Base-by-base conservation (phyloP, 2,113 vertebrate species). In the Brachypteracias leptosomus region DNA sequence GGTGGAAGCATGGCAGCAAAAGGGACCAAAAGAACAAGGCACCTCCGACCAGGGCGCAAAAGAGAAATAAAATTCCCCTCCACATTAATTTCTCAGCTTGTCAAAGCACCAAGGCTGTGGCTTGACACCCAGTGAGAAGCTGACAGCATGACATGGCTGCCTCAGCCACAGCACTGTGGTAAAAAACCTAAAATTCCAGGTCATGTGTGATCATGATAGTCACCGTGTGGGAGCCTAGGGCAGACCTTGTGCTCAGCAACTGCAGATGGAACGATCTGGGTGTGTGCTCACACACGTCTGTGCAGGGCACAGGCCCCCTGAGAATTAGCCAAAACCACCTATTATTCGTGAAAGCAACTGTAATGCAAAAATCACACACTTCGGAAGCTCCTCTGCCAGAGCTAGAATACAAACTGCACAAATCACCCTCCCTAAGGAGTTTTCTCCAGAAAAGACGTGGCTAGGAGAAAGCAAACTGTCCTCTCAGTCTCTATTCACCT, bases 171-270 rank as follows among this genome's bases (percentile, higher is more conserved):
- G 70, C 47, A 51, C 24, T 0, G 0, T 19, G 36, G 28, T 31
- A 33, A 83, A 63, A 80, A 38, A 17, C 1, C 1, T 3, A 11
- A 46, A 88, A 66, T 74, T 62, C 46, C 0, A 0, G 36, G 72
- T 67, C 71, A 54, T 3, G 25, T 4, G 9, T 29, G 42, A 83
- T 42, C n/a, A 36, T 28, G 24, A 57, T 42, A 16, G 57, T 35
- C 46, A 70, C 17, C 33, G 4, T 1, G 2, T 28, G n/a, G 51
- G 42, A 81, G 57, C 35, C 61, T 19, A 22, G 46, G 51, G 29
- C 82, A 74, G 54, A 58, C 7, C 46, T 73, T 16, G 21, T 38
- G 18, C 67, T 67, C 26, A 16, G 81, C 88, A 36, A 14, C 38
- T 46, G 57, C 35, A 38, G 26, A 11, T 16, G 12, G 75, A 62